These are phyloP conservation scores for Disparrhopalites patrizii DNA, from an alignment of 2,888 invertebrate species.

Conservation along the genomic window DNA sequence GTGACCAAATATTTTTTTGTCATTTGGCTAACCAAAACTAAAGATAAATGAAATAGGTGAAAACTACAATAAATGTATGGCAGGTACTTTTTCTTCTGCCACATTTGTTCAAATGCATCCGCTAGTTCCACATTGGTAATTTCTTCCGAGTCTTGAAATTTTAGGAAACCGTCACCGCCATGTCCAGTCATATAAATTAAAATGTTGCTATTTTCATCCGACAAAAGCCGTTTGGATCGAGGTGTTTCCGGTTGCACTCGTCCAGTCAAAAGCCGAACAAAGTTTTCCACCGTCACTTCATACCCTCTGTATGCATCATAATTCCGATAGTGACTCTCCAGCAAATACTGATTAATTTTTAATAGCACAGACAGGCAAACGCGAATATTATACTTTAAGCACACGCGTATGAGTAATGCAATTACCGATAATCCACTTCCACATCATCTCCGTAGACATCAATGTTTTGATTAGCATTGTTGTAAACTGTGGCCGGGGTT, in stretches of 20 bases:
- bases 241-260: constrained; percentile 89
- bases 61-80: background rate
- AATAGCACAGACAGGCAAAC: background rate
- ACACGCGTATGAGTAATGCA: constrained; percentile 51
- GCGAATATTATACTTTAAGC: background rate
- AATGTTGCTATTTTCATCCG: constrained; percentile 95
- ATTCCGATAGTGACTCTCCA: no score
- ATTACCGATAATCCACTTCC: constrained; percentile 96
- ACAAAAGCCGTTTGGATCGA: constrained; percentile 86
- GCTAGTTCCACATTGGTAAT: constrained; percentile 97
- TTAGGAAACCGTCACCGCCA: constrained; percentile 97
- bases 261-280: constrained; percentile 91
- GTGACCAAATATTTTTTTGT: constrained; percentile 31
- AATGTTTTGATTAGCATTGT: constrained; percentile 95
- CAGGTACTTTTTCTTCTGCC: constrained; percentile 85
- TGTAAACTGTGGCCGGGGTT: constrained; percentile 93
- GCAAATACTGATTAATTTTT: background rate
- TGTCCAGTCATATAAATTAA: constrained; percentile 93
- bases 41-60: background rate
- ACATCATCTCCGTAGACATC: constrained; percentile 99
- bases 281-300: constrained; percentile 95
- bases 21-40: background rate
- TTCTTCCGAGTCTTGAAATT: constrained; percentile 99
- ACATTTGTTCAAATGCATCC: constrained; percentile 99
- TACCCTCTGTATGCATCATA: constrained; percentile 44